Conservation (phyloP, 2,888 invertebrate species). For the Pherbina coryleti region DNA sequence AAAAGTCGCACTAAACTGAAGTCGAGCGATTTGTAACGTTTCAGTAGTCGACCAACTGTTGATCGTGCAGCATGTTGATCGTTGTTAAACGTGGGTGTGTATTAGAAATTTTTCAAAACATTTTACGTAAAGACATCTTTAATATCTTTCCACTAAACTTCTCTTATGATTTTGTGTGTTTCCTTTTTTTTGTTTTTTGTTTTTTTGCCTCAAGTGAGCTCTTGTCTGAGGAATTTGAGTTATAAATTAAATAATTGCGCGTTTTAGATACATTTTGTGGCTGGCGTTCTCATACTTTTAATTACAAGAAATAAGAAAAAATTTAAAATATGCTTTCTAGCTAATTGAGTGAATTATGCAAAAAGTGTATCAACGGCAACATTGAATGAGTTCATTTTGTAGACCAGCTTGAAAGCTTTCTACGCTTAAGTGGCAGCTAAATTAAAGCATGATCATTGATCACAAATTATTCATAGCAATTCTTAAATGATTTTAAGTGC, state of each 20-base stretch:
- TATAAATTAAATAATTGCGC: constrained; percentile 36
- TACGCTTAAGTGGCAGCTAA: no score
- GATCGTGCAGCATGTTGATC: constrained; percentile 23
- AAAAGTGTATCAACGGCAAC: background rate
- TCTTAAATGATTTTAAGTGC: background rate
- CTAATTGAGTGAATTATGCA: constrained; percentile 30
- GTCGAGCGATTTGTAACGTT: background rate
- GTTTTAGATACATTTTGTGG: background rate
- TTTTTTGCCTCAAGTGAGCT: constrained; percentile 12
- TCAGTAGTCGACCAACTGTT: constrained; percentile 46
- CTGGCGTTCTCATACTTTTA: background rate
- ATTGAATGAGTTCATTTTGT: constrained; percentile 6
- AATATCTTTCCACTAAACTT: no score
- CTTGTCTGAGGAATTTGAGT: constrained; percentile 12
- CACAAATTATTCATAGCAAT: no score
- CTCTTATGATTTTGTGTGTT: background rate
- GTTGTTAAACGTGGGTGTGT: no score
- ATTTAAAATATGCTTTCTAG: background rate
- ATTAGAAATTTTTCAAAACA: background rate
- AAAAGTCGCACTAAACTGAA: background rate
- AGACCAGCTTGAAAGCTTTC: background rate
- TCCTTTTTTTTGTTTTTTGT: background rate
- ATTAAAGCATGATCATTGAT: no score
- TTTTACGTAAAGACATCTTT: background rate
- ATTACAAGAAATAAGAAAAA: background rate